Base-by-base conservation (phyloP, 2,888 invertebrate species). In the Pandemis corylana region DNA sequence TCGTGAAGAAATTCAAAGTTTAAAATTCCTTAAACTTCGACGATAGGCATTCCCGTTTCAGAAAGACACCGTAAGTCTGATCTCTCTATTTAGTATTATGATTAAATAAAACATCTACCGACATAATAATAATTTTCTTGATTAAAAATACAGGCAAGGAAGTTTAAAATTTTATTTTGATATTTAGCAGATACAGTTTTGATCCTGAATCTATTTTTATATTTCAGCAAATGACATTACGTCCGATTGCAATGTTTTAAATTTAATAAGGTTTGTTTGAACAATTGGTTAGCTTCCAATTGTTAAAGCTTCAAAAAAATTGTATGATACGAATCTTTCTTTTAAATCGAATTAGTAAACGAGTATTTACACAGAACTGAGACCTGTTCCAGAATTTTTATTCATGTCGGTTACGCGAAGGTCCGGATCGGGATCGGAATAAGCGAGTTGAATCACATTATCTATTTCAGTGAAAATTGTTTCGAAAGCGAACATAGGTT, bases 341-440 rank as follows among this genome's bases (percentile, higher is more conserved):
- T 67, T 75, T 63, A 70, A 75, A 75, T 75, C 67, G 63, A 63
- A 75, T 75, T 75, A 75, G 56, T 71, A 75, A 75, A 75, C 67
- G 75, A 75, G 75, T 75, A 46, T 75, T 75, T 75, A 75, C 62
- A 44, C 62, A 46, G 71, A 71, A 71, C 41, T 71, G 75, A 75
- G 56, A 71, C 62, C 42, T 36, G 53, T 10, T 42, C 20, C 51
- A 59, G 62, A 59, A 75, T 71, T 63, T 12, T 20, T 46, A 75
- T 71, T 75, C 71, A 66, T 62, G 74, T 56, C 63, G 53, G 44
- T 42, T 46, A 36, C 36, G 42, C 49, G 36, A 68, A 73, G 66
- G 69, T 63, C 42, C 61, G 64, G 69, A 61, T 51, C 67, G 62
- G 46, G 70, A 67, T 63, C 20, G 53, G 71, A 75, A 75, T 75